phyloP scores from a whole-genome alignment of 2,888 invertebrate species.

The Quadriops clusia region DNA sequence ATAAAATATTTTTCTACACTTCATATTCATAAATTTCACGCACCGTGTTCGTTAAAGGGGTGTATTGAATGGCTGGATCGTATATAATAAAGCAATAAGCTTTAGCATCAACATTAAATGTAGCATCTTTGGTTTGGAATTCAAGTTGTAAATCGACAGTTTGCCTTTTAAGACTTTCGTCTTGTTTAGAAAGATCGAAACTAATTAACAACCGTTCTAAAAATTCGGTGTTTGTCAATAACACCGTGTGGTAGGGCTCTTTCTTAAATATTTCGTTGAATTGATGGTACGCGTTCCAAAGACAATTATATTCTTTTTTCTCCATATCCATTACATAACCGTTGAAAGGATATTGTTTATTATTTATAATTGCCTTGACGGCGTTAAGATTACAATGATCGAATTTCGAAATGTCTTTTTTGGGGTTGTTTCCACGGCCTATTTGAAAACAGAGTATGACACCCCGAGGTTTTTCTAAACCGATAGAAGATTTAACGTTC shows the following conservation, averaged over 20 bases:
- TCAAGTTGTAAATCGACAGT: background rate
- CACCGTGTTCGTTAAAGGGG: background rate
- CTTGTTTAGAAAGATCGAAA: background rate
- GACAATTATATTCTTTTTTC: no score
- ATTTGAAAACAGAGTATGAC: background rate
- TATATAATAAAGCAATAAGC: conserved; percentile 3
- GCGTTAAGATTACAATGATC: background rate
- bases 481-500: background rate
- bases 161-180: background rate
- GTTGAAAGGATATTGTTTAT: no score
- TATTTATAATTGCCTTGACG: no score
- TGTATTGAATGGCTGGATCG: background rate
- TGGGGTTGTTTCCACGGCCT: conserved; percentile 1
- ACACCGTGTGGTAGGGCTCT: no score
- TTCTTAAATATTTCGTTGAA: no score
- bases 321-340: no score
- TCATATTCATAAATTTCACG: no score
- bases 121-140: background rate
- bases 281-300: no score
- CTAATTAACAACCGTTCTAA: no score
- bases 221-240: no score
- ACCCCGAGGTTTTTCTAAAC: background rate
- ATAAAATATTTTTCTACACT: no score
- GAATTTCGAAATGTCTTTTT: conserved; percentile 2
- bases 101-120: background rate